Conservation (phyloP, 2,113 vertebrate genomes). For the pig (Sus scrofa) region T2T-Sscrofa CM000814.6:106266501-106267000, state of each 20-base stretch:
- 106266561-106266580: neutral
- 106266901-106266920: slow-evolving; percentile 12
- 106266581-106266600: neutral
- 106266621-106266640: neutral
- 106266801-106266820: slow-evolving; percentile 34
- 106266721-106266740: neutral
- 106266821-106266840: neutral
- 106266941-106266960: neutral
- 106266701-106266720: neutral
- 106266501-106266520: neutral
- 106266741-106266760: neutral
- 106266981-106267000: neutral
- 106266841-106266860: neutral
- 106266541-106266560: neutral
- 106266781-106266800: neutral
- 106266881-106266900: neutral
- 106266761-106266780: neutral
- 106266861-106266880: neutral
- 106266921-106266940: neutral
- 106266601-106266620: neutral
- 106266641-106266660: neutral
- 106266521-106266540: neutral
- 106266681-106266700: neutral
- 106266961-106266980: slow-evolving; percentile 34
- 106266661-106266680: neutral